phyloP scores from a whole-genome alignment of 2,113 vertebrate species.

The Cyanistes caeruleus region DNA sequence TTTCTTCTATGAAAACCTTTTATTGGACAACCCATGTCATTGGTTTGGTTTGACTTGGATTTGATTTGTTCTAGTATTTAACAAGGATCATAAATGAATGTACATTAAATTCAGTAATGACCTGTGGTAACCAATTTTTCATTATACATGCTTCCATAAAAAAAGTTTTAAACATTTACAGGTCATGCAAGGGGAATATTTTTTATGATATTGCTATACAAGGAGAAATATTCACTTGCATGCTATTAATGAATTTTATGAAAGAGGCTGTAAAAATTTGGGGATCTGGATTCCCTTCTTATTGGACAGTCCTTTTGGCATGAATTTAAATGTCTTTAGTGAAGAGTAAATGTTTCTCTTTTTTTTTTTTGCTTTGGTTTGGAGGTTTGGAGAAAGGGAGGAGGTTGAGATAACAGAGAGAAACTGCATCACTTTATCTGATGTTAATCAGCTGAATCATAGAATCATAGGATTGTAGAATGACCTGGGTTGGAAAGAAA shows the following conservation, averaged over 20 bases:
- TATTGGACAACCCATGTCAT: neutral
- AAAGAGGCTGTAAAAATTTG: neutral
- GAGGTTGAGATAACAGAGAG: accelerated
- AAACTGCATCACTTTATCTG: neutral
- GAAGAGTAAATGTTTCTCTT: neutral
- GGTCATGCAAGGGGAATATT: neutral
- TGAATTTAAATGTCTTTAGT: neutral
- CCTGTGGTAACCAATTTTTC: neutral
- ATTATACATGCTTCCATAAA: neutral
- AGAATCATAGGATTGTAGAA: neutral
- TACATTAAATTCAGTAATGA: neutral
- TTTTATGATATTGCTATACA: neutral
- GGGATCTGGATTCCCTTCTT: neutral
- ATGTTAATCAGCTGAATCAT: neutral
- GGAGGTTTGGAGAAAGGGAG: neutral
- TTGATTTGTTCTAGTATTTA: neutral
- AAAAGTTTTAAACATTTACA: conserved; percentile 3
- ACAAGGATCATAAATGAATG: neutral
- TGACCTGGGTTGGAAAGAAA: neutral
- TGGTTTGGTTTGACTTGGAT: neutral
- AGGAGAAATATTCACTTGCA: neutral
- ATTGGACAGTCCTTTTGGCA: neutral
- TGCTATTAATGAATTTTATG: neutral
- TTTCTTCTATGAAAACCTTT: neutral
- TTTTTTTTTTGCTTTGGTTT: neutral